A percentile compares a stretch with the other conserved stretches of the same genome.
Evolutionary conservation across 1,140 invertebrate species (phyloP).

Genomic region (Meloidogyne hapla): DNA sequence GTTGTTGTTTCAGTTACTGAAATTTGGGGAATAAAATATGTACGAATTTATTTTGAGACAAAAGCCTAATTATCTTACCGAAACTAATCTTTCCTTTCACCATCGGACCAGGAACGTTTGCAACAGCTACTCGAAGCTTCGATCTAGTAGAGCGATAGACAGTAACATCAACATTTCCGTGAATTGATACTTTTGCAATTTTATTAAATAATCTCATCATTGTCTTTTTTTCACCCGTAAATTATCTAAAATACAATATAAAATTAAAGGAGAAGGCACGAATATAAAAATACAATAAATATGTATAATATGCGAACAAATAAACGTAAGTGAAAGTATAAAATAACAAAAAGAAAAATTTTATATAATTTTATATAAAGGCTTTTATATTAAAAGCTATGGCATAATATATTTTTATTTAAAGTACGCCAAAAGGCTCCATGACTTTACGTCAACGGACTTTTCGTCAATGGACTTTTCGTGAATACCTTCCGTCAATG

Average conservation of each 20-base stretch:
- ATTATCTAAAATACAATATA: neutral
- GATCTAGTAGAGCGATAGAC: constrained; percentile 13
- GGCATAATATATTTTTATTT: no score
- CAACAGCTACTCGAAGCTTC: constrained; percentile 31
- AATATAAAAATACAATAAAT: no score
- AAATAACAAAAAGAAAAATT: no score
- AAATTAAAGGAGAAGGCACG: no score
- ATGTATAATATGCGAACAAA: no score
- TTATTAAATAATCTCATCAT: neutral
- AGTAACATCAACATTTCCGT: neutral
- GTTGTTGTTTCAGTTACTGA: constrained; percentile 83
- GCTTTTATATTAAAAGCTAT: no score
- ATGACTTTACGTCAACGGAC: no score
- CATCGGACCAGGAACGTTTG: constrained; percentile 35
- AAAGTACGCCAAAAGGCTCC: no score
- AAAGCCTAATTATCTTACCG: constrained; percentile 8
- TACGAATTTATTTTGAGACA: neutral
- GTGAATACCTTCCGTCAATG: no score
- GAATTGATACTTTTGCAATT: neutral
- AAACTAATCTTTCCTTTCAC: constrained; percentile 37
- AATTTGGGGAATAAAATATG: constrained; percentile 39
- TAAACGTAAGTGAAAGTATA: no score
- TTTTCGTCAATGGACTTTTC: no score
- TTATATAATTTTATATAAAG: no score
- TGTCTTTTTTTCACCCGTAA: neutral